Evolutionary conservation across 2,113 vertebrate genomes (phyloP), one percentile per base, ranked within the genome.

Genomic region (Paedocypris sp.): DNA sequence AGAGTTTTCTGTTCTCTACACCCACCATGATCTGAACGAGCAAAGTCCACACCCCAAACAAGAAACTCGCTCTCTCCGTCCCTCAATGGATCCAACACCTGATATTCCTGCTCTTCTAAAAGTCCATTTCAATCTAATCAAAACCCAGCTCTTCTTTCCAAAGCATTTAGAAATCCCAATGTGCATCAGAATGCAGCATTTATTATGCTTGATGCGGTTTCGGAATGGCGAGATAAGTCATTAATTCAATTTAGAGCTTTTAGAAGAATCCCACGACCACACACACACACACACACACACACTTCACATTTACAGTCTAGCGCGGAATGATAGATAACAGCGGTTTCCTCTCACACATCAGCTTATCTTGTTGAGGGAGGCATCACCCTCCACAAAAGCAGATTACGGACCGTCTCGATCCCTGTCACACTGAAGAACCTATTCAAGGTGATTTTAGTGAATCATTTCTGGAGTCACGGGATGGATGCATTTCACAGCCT

Each of bases 281-380:
- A 23, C 25, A 60, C 56, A 60, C 50, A 62, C 57, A 57, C n/a
- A 41, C 19, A 2, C 20, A 11, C 32, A n/a, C 22, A 45, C 45
- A 23, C 42, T 6, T 51, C 29, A 39, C 65, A 51, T 35, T 75
- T 78, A 84, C 54, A 62, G 77, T 81, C 76, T 23, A 65, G 9
- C 48, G 56, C 61, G 57, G 45, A 58, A 46, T 13, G 54, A 23
- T n/a, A 32, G 53, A 48, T 61, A 23, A 25, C 18, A 18, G 77
- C 47, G 71, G 74, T 68, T 43, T 81, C 75, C 79, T 75, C 61
- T 32, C 61, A 23, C 73, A 73, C 81, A 83, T 83, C 77, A 67
- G 62, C 79, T 84, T 83, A 83, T 84, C 82, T 80, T 47, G 69
- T 74, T 74, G 52, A 77, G 69, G 67, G 70, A 61, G 52, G 74